Percentiles rank a stretch among this genome's conserved stretches.
These are phyloP conservation scores for Drosophila pandora DNA, from an alignment of 1,140 invertebrate genomes.

Conservation along the genomic window DNA sequence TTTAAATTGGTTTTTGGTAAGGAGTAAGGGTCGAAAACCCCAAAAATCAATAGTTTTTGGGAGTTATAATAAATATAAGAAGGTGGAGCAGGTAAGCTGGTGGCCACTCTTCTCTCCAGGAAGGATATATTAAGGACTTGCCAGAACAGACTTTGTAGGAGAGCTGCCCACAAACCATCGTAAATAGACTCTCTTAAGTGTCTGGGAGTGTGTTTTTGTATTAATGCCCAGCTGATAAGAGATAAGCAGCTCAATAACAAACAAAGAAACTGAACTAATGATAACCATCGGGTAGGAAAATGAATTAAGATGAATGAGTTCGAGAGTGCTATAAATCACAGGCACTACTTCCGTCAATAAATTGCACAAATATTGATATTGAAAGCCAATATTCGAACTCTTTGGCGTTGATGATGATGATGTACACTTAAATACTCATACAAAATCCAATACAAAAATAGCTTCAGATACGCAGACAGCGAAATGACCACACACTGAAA, in stretches of 20 bases:
- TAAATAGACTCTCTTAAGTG: too few relatives aligned
- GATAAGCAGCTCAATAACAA: constrained; percentile 10
- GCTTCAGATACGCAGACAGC: constrained; percentile 5
- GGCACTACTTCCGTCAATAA: constrained; percentile 15
- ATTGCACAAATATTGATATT: constrained; percentile 31
- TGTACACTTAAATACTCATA: neutral
- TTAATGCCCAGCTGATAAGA: constrained; percentile 27
- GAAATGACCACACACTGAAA: neutral
- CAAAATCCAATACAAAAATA: constrained; percentile 35
- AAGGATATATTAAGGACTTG: too few relatives aligned
- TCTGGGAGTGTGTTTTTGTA: neutral
- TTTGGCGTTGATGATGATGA: too few relatives aligned
- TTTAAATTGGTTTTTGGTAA: constrained; percentile 10
- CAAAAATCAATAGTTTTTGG: constrained; percentile 42
- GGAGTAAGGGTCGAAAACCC: neutral
- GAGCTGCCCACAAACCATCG: too few relatives aligned
- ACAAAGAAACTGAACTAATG: neutral
- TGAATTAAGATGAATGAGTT: constrained; percentile 25
- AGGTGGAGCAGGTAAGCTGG: neutral
- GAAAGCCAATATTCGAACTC: constrained; percentile 16
- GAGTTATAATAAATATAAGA: constrained; percentile 41
- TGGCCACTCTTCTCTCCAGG: too few relatives aligned
- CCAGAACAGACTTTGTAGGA: too few relatives aligned
- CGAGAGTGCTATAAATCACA: constrained; percentile 28
- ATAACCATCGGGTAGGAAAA: constrained; percentile 19